Conservation (phyloP, 2,888 invertebrate species). For the Hymenopus coronatus region DNA sequence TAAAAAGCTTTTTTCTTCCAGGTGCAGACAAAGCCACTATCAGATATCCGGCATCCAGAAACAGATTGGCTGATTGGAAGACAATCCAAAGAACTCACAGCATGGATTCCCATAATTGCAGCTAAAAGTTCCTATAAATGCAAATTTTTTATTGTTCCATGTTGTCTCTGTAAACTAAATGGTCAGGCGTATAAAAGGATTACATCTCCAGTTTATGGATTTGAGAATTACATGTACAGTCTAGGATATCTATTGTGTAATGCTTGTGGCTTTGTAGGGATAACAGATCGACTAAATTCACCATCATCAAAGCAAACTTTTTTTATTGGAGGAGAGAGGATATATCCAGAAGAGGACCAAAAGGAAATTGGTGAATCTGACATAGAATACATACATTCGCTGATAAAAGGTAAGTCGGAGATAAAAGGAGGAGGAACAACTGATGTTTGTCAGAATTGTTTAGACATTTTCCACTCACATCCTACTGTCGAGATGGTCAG, state of each 20-base stretch:
- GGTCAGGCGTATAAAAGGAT: conserved; percentile 76
- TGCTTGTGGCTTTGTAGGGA: conserved; percentile 70
- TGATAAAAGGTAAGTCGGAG: background rate
- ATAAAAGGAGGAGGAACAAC: background rate
- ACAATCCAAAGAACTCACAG: conserved; percentile 99
- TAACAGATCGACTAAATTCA: conserved; percentile 83
- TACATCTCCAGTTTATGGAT: conserved; percentile 70
- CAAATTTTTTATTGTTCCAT: conserved; percentile 88
- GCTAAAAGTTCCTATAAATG: conserved; percentile 70
- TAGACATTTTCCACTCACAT: conserved; percentile 61
- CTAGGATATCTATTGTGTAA: conserved; percentile 59
- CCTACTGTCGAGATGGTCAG: conserved; percentile 66
- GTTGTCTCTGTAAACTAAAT: conserved; percentile 90
- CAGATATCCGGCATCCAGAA: conserved; percentile 65
- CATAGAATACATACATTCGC: conserved; percentile 48
- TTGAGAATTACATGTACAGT: conserved; percentile 70
- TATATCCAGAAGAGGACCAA: conserved; percentile 46
- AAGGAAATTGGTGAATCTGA: conserved; percentile 47
- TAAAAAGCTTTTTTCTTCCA: conserved; percentile 43
- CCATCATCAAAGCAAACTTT: conserved; percentile 94
- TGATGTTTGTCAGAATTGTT: background rate
- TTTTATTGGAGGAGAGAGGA: conserved; percentile 60
- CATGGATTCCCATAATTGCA: conserved; percentile 95
- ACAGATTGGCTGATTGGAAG: conserved; percentile 95
- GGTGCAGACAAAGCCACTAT: conserved; percentile 67